These are phyloP conservation scores for Cinclus cinclus DNA, from an alignment of 2,113 vertebrate genomes.

Conservation along the genomic window DNA sequence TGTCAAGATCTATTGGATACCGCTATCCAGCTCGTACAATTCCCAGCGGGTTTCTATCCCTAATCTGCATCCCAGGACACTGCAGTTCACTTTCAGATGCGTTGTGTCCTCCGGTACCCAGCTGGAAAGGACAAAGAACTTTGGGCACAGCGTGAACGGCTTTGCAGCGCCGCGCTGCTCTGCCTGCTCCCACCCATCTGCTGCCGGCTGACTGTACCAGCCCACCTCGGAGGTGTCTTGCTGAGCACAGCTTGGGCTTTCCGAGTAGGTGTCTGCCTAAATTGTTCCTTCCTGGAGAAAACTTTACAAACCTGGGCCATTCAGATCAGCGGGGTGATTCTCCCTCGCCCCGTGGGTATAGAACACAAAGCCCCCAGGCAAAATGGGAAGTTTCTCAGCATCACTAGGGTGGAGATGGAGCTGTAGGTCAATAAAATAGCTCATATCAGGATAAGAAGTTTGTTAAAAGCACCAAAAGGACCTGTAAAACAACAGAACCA, in stretches of 20 bases:
- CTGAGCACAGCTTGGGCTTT: neutral
- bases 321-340: neutral
- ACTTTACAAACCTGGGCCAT: neutral
- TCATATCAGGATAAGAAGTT: neutral
- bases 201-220: neutral
- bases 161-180: constrained; percentile 7
- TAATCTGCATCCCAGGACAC: neutral
- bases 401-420: neutral
- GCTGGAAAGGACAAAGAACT: constrained; percentile 58
- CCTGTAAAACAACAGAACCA: neutral
- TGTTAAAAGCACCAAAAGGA: neutral
- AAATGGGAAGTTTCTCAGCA: neutral
- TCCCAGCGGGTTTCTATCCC: neutral
- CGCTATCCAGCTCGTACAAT: neutral
- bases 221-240: neutral
- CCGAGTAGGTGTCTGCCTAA: neutral
- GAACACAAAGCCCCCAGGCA: neutral
- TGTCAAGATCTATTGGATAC: neutral
- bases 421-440: neutral
- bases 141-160: neutral
- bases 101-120: neutral
- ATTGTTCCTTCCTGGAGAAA: neutral
- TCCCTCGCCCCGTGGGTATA: neutral
- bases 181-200: constrained; percentile 5
- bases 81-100: neutral